Base-by-base conservation (phyloP, 2,888 invertebrate genomes). In the Brenthis ino region DNA sequence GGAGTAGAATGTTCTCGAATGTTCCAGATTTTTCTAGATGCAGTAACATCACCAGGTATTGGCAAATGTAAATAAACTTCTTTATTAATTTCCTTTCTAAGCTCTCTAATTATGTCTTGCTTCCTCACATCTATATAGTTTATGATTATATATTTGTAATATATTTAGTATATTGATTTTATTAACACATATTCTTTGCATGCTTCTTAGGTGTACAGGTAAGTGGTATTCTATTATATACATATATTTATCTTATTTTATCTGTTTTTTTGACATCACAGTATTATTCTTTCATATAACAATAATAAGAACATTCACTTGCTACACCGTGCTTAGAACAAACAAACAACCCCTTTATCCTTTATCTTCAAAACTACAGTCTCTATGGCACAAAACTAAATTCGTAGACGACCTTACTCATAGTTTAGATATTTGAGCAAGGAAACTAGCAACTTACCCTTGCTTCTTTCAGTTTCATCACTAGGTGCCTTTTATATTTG, bases 81-180 rank as follows among this genome's bases (percentile, higher is more conserved):
- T 81, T 65, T 79, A 77, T 78, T 77, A 79, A 72, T 82, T 74
- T 80, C 80, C 75, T 82, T 74, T 83, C 77, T 80, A 81, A 53
- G 68, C 72, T 75, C 88, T 86, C 88, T 92, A 91, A 90, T 91
- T 93, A 93, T 93, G 93, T 93, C 93, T 93, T 93, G 93, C 92
- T 92, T 91, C 79, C 85, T 89, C 85, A 88, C 89, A 87, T 87
- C 82, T 85, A 74, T 79, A 74, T 73, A 67, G 69, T 73, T 70
- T 73, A 71, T 73, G 50, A 64, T 69, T 69, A 64, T 63, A 48
- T 73, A 28, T 28, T 28, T 28, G 69, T 67, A 74, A 72, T 74
- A 50, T 71, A 68, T 69, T 43, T 43, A 43, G 8, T 43, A 57
- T 57, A 58, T 71, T 66, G 48, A 43, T 66, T 65, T 54, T 68